These are phyloP conservation scores for Eucera pruinosa DNA, from an alignment of 2,888 invertebrate genomes.

Conservation along the genomic window DNA sequence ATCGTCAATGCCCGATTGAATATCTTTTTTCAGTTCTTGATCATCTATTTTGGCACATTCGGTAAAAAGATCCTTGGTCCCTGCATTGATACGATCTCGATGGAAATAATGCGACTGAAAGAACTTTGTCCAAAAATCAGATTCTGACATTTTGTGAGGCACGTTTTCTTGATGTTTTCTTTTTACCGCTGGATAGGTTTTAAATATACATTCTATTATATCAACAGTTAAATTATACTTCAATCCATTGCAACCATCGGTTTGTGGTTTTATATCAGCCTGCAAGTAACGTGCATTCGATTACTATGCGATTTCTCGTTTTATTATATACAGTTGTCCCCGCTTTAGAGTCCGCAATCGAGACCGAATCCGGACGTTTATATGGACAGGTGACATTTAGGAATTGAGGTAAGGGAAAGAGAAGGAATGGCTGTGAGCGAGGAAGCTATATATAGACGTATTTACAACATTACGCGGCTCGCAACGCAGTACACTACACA, in stretches of 20 bases:
- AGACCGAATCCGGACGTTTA: too few relatives aligned
- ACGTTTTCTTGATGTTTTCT: slow-evolving; percentile 98
- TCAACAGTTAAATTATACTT: slow-evolving; percentile 99
- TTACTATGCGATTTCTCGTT: neutral
- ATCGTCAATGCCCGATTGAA: slow-evolving; percentile 91
- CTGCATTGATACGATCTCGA: slow-evolving; percentile 94
- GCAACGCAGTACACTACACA: too few relatives aligned
- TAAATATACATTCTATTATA: slow-evolving; percentile 98
- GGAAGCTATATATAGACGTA: too few relatives aligned
- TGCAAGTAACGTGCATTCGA: slow-evolving; percentile 84
- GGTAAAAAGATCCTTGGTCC: slow-evolving; percentile 97
- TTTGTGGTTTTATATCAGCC: slow-evolving; percentile 98
- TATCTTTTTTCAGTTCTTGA: slow-evolving; percentile 90
- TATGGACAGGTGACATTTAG: too few relatives aligned
- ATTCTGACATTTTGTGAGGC: slow-evolving; percentile 96
- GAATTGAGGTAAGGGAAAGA: too few relatives aligned
- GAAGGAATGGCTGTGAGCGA: too few relatives aligned
- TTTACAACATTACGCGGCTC: too few relatives aligned
- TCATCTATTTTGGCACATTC: slow-evolving; percentile 99
- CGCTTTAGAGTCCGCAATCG: too few relatives aligned
- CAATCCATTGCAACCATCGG: slow-evolving; percentile 97
- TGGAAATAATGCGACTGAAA: slow-evolving; percentile 99
- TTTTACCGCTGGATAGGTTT: slow-evolving; percentile 99
- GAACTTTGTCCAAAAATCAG: slow-evolving; percentile 99
- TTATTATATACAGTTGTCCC: neutral